Base-by-base conservation (phyloP, 2,797 vertebrate species). In the Acipenser oxyrinchus region DNA sequence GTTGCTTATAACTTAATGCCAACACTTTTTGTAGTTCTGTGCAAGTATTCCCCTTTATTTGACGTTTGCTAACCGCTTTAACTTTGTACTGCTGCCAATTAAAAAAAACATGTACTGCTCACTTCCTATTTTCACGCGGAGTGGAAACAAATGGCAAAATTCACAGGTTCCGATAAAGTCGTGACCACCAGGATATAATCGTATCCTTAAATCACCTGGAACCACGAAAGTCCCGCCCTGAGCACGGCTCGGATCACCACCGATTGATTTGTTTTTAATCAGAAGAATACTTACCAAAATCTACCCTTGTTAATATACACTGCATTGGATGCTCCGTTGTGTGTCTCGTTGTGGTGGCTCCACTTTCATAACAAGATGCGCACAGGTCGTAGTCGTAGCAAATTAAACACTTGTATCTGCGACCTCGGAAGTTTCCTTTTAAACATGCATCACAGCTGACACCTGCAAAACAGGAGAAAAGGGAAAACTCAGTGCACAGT, bases 361-460 rank as follows among this genome's bases (percentile, higher is more conserved):
- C 97, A 82, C 95, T 97, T 83, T 98, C 95, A 88, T 99, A 99
- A 94, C 97, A 99, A 83, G 95, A 96, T 63, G 95, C 95, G 63
- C 97, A 98, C 72, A 99, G 74, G 88, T 99, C 96, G 91, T 99
- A 99, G 89, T 99, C 96, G 91, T 98, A 99, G 91, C 96, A 99
- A 86, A 99, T 96, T 90, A 99, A 95, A 90, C 97, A 99, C 94
- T 99, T 99, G 83, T 96, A 99, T 81, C 97, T 73, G 72, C 96
- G 89, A 76, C 97, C 97, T 88, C 95, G 87, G 79, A 99, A 99
- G 87, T 99, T 99, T 86, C 96, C 97, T 92, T 99, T 99, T 87
- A 99, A 96, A 95, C 97, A 99, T 77, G 96, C 97, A 88, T 99
- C 97, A 80, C 97, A 98, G 94, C 96, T 99, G 91, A 99, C 97